A percentile compares a stretch with the other conserved stretches of the same genome.
These are phyloP conservation scores for Caenorhabditis macrosperma DNA, from an alignment of 2,888 invertebrate species.

Conservation along the genomic window DNA sequence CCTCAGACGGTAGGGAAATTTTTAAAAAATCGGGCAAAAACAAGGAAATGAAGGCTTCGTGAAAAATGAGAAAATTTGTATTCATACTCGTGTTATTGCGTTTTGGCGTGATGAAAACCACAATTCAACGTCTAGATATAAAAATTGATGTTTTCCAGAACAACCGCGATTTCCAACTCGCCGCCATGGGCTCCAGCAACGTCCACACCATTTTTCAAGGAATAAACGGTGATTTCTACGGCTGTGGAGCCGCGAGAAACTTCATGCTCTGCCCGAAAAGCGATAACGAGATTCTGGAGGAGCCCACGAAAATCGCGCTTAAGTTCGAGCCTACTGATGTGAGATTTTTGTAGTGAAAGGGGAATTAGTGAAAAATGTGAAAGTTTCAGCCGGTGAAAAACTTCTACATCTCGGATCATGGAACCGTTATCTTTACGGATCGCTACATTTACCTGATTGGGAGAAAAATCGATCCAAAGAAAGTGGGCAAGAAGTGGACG, in stretches of 20 bases:
- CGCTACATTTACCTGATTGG: constrained; percentile 7
- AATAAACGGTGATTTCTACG: constrained; percentile 10
- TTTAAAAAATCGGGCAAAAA: not conserved
- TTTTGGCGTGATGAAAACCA: too few species aligned
- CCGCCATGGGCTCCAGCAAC: not conserved
- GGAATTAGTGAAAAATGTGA: not conserved
- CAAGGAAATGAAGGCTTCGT: too few species aligned
- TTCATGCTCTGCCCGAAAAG: constrained; percentile 1
- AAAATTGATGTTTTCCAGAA: too few species aligned
- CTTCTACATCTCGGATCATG: constrained; percentile 3
- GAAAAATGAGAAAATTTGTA: too few species aligned
- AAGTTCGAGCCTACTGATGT: constrained; percentile 27
- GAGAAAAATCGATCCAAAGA: constrained; percentile 7
- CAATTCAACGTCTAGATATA: too few species aligned
- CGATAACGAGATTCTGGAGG: not conserved
- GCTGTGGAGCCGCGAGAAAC: constrained; percentile 16
- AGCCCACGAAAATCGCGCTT: not conserved
- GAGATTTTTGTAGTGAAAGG: not conserved
- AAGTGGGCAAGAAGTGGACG: constrained; percentile 1
- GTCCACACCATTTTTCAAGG: constrained; percentile 15
- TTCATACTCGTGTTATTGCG: too few species aligned
- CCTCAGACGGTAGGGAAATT: not conserved
- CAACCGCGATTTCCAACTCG: too few species aligned
- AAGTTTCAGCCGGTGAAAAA: constrained; percentile 1
- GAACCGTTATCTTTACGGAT: constrained; percentile 6